Evolutionary conservation across 2,797 vertebrate genomes (phyloP).

Genomic region (Sus cebifrons): DNA sequence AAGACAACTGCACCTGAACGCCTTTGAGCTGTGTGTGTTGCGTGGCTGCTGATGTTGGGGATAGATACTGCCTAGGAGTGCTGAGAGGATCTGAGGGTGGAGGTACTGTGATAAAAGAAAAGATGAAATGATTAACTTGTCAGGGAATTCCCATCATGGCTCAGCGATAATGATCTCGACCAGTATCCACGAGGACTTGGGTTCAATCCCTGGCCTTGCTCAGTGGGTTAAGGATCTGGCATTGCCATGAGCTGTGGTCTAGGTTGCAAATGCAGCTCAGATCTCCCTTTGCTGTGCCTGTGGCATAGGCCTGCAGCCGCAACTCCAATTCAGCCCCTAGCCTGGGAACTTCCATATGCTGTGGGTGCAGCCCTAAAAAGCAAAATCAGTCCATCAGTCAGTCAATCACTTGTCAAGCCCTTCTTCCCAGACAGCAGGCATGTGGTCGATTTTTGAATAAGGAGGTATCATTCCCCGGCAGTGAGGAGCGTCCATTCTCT

Average conservation of each 20-base stretch:
- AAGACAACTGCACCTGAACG: background rate
- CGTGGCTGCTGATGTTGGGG: background rate
- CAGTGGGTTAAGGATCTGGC: too few species aligned
- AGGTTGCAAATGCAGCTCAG: too few species aligned
- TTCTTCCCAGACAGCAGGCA: background rate
- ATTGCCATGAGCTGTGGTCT: too few species aligned
- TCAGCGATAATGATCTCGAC: too few species aligned
- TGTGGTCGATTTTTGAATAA: background rate
- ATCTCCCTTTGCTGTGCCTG: too few species aligned
- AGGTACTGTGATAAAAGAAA: slow-evolving; percentile 1
- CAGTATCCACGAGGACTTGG: too few species aligned
- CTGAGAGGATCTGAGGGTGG: slow-evolving; percentile 3
- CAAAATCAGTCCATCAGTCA: too few species aligned
- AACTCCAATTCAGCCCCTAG: too few species aligned
- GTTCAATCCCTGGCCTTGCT: too few species aligned
- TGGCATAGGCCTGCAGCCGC: too few species aligned
- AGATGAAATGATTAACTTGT: background rate
- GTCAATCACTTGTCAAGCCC: background rate
- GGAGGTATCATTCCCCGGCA: background rate
- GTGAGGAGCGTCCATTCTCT: background rate
- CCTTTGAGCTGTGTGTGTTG: background rate
- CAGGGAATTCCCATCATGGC: background rate
- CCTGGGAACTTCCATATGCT: too few species aligned
- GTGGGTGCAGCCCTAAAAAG: too few species aligned
- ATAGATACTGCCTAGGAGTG: background rate